Evolutionary conservation across 2,113 vertebrate genomes (phyloP).

Genomic region (Hydrochoerus hydrochaeris): DNA sequence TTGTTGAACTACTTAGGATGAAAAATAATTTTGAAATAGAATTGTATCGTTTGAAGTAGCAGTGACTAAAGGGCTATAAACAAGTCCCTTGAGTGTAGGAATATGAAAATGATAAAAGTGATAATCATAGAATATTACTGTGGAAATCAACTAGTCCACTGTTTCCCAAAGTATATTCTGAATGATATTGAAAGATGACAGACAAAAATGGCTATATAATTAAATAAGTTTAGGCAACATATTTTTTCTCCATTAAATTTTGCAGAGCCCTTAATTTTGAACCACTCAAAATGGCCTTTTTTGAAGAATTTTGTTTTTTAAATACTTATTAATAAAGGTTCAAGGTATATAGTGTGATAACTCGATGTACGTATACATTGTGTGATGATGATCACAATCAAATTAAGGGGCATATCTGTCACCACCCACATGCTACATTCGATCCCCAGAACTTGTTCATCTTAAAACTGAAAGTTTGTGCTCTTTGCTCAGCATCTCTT

Average conservation of each 20-base stretch:
- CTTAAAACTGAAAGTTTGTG: not conserved
- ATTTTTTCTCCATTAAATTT: conserved; percentile 40
- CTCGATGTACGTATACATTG: not conserved
- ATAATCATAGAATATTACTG: not conserved
- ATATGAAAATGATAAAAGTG: conserved; percentile 58
- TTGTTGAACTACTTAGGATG: conserved; percentile 42
- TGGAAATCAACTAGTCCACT: not conserved
- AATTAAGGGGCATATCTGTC: not conserved
- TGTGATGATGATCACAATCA: not conserved
- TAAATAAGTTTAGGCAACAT: not conserved
- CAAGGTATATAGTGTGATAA: not conserved
- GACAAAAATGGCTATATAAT: not conserved
- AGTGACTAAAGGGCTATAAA: not conserved
- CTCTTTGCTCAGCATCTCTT: not conserved
- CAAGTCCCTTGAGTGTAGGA: conserved; percentile 44
- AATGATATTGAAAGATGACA: conserved; percentile 30
- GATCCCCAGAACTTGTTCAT: not conserved
- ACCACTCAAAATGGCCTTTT: not conserved
- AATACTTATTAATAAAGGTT: not conserved
- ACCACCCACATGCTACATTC: not conserved
- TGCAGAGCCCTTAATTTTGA: not conserved
- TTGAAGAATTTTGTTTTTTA: not conserved
- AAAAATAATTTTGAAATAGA: conserved; percentile 50
- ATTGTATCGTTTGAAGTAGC: conserved; percentile 4
- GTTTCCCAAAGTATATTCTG: not conserved